These are phyloP conservation scores for Epinephelus awoara DNA, from an alignment of 2,797 vertebrate species.

Conservation along the genomic window DNA sequence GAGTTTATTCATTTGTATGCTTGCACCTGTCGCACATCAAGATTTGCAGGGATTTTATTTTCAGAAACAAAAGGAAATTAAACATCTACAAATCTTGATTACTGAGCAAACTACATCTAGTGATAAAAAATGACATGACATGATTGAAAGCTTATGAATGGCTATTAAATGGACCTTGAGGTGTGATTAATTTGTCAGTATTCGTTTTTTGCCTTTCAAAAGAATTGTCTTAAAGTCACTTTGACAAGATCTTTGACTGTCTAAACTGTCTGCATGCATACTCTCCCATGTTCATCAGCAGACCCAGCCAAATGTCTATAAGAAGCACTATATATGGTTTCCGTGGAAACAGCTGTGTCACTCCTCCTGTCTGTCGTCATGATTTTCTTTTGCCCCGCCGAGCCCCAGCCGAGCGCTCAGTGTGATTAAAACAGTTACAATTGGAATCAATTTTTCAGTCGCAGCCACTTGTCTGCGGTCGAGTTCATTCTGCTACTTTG, in stretches of 20 bases:
- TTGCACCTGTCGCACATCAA: no score
- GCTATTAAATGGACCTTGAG: background rate
- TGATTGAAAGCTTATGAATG: background rate
- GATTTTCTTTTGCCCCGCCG: slow-evolving; percentile 39
- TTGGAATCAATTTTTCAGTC: slow-evolving; percentile 68
- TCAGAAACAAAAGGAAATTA: background rate
- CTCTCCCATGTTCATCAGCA: background rate
- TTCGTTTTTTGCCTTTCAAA: background rate
- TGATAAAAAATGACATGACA: background rate
- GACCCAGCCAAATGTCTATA: background rate
- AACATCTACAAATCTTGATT: background rate
- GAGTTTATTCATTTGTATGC: no score
- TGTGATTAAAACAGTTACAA: slow-evolving; percentile 67
- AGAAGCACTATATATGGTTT: slow-evolving; percentile 15
- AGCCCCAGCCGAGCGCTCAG: slow-evolving; percentile 36
- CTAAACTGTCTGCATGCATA: background rate
- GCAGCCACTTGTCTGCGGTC: slow-evolving; percentile 53
- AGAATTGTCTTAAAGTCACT: background rate
- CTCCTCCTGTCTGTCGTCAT: slow-evolving; percentile 32
- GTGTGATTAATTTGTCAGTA: background rate
- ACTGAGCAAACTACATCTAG: background rate
- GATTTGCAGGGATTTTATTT: no score
- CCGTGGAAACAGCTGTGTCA: slow-evolving; percentile 40
- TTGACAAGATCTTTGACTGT: background rate
- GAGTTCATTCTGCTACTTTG: slow-evolving; percentile 54